Conservation (phyloP, 2,113 vertebrate genomes). For the Silurus glanis region DNA sequence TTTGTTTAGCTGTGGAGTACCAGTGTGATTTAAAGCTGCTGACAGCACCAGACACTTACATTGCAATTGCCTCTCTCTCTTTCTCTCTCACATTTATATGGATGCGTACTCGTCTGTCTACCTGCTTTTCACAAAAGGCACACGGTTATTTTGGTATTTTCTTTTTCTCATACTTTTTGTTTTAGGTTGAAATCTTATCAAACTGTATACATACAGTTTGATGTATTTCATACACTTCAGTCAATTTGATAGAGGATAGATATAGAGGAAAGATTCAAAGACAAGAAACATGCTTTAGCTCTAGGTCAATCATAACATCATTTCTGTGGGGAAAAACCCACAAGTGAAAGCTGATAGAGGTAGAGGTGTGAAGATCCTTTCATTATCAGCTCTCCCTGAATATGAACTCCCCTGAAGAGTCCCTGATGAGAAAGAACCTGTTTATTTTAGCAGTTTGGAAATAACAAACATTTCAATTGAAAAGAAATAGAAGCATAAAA, state of each 20-base stretch:
- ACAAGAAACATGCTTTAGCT: not conserved
- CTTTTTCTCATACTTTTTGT: constrained; percentile 26
- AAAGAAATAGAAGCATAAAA: not conserved
- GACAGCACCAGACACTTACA: constrained; percentile 82
- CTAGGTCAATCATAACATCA: not conserved
- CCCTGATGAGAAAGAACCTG: constrained; percentile 10
- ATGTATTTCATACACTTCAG: not conserved
- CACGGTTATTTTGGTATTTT: constrained; percentile 70
- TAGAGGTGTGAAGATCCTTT: constrained; percentile 24
- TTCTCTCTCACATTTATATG: constrained; percentile 75
- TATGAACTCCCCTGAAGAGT: constrained; percentile 11
- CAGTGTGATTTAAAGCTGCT: constrained; percentile 88
- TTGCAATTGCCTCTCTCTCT: constrained; percentile 72
- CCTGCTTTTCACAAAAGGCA: constrained; percentile 73
- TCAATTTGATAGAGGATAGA: not conserved
- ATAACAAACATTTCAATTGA: not conserved
- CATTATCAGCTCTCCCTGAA: constrained; percentile 9
- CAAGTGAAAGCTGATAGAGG: not conserved
- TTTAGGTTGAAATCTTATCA: not conserved
- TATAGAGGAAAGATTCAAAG: not conserved
- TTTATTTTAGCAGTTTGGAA: not conserved
- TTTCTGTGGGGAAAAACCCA: not conserved
- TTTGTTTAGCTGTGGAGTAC: constrained; percentile 77
- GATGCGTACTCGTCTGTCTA: constrained; percentile 77
- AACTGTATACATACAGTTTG: too few relatives aligned